Evolutionary conservation across 2,113 vertebrate genomes (phyloP).

Genomic region (Puffinus mauretanicus): DNA sequence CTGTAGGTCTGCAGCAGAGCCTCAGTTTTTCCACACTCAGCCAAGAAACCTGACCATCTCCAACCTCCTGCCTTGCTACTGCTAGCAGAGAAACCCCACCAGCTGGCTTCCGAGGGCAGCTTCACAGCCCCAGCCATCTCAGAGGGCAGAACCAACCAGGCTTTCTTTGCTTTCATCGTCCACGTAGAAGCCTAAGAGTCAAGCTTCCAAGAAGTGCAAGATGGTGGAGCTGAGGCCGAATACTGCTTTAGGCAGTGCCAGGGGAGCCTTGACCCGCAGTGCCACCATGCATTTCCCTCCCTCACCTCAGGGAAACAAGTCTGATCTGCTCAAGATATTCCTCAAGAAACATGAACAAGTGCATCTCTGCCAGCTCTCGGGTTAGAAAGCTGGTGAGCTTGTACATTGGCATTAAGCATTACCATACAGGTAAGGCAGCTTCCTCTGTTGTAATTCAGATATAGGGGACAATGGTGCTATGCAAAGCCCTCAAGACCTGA

Average conservation of each 20-base stretch:
- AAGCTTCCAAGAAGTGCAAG: not conserved
- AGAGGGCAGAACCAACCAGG: not conserved
- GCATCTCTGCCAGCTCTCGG: not conserved
- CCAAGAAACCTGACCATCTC: not conserved
- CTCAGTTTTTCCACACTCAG: accelerated
- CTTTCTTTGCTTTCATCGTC: not conserved
- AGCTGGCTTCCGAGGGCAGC: not conserved
- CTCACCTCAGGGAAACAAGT: not conserved
- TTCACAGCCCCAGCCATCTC: not conserved
- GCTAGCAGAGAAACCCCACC: not conserved
- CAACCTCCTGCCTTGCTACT: not conserved
- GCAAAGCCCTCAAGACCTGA: not conserved
- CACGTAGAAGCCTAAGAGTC: not conserved
- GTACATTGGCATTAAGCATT: not conserved
- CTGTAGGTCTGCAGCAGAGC: not conserved
- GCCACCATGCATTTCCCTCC: not conserved
- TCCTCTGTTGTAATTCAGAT: not conserved
- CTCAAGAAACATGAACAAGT: not conserved
- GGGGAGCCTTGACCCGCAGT: not conserved
- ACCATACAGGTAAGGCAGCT: not conserved
- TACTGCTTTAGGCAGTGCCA: not conserved
- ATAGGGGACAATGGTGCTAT: accelerated
- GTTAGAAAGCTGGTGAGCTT: not conserved
- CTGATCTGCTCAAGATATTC: not conserved
- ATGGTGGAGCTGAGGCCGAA: not conserved